Percentiles rank a stretch among this genome's conserved stretches.
phyloP scores from a whole-genome alignment of 2,888 invertebrate genomes.

The Trisateles emortualis region DNA sequence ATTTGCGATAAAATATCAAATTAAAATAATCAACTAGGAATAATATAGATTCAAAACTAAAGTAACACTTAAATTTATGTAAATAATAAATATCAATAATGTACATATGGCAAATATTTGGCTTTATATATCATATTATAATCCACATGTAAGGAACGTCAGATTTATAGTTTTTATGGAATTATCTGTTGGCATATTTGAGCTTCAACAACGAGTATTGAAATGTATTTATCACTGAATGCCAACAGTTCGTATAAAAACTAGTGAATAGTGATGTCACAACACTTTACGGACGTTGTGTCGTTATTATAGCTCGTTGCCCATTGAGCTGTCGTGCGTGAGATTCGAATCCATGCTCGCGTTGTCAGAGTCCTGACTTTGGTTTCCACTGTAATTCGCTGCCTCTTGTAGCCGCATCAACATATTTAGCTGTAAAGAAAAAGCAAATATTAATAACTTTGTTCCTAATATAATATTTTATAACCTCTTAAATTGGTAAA shows the following conservation, averaged over 20 bases:
- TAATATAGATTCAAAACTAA: conserved; percentile 63
- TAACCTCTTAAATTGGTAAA: background rate
- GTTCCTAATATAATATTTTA: background rate
- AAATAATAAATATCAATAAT: conserved; percentile 78
- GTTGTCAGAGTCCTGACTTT: conserved; percentile 96
- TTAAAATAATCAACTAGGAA: conserved; percentile 53
- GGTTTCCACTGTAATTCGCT: conserved; percentile 96
- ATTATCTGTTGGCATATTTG: conserved; percentile 39
- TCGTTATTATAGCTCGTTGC: conserved; percentile 77
- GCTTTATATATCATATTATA: conserved; percentile 77
- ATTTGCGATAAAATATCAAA: conserved; percentile 39
- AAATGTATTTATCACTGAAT: conserved; percentile 44
- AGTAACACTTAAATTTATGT: conserved; percentile 63
- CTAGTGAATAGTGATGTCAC: conserved; percentile 9
- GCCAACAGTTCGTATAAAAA: conserved; percentile 44
- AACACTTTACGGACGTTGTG: conserved; percentile 18
- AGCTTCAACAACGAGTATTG: conserved; percentile 29
- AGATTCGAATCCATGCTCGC: conserved; percentile 93
- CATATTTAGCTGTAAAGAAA: conserved; percentile 93
- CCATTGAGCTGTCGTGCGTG: conserved; percentile 90
- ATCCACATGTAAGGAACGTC: conserved; percentile 61
- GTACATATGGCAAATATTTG: conserved; percentile 86
- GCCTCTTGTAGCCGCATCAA: conserved; percentile 98
- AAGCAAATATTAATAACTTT: conserved; percentile 47
- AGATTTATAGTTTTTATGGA: conserved; percentile 41